Evolutionary conservation across 2,113 vertebrate species (phyloP).

Genomic region (Sardina pilchardus): DNA sequence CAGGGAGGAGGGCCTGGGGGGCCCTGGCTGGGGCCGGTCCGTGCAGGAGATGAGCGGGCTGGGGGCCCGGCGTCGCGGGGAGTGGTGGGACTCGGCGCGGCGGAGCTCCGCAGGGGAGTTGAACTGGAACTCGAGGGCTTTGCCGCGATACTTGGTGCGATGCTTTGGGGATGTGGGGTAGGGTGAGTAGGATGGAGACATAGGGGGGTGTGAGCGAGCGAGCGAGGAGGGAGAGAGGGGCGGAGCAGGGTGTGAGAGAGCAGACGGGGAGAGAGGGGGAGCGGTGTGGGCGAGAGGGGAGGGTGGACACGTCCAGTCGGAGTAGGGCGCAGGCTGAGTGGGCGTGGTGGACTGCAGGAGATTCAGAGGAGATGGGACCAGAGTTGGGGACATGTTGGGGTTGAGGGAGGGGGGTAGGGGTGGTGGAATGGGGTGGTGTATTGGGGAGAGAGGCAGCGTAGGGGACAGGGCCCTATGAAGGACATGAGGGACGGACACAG

Average conservation of each 20-base stretch:
- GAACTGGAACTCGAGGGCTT: conserved; percentile 74
- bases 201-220: conserved; percentile 66
- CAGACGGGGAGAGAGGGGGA: conserved; percentile 60
- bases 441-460: conserved; percentile 57
- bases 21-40: conserved; percentile 78
- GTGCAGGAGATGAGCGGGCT: conserved; percentile 84
- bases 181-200: conserved; percentile 81
- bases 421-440: conserved; percentile 62
- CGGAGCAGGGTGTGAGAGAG: conserved; percentile 65
- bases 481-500: conserved; percentile 70
- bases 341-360: conserved; percentile 61
- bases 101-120: conserved; percentile 68
- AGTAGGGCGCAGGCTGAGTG: conserved; percentile 63
- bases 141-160: conserved; percentile 69
- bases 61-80: conserved; percentile 79
- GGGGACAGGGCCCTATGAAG: conserved; percentile 64
- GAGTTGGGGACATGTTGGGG: conserved; percentile 19
- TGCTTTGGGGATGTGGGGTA: conserved; percentile 78
- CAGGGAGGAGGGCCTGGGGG: conserved; percentile 85
- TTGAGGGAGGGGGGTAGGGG: conserved; percentile 59
- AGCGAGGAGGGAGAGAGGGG: conserved; percentile 81
- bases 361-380: conserved; percentile 38
- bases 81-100: conserved; percentile 63
- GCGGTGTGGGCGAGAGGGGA: conserved; percentile 50
- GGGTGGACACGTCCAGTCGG: conserved; percentile 65